Percentiles rank a stretch among this genome's conserved stretches.
phyloP scores from a whole-genome alignment of 2,113 vertebrate genomes.

The Laterallus jamaicensis region DNA sequence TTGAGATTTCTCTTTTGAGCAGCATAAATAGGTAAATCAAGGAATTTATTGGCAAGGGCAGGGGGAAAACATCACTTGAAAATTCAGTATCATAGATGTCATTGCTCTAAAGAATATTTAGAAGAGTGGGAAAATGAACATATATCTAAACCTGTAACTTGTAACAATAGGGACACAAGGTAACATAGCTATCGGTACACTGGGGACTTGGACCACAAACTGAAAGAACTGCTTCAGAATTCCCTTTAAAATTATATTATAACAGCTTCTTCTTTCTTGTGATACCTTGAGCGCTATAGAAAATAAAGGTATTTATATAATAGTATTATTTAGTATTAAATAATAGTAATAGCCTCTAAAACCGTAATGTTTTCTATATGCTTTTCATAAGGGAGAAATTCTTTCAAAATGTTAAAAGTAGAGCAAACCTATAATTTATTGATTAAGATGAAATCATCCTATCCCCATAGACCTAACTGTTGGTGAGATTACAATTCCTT shows the following conservation, averaged over 20 bases:
- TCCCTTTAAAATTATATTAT: background rate
- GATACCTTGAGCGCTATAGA: background rate
- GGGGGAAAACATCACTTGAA: background rate
- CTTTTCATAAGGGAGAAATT: background rate
- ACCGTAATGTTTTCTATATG: background rate
- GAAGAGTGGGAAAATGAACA: background rate
- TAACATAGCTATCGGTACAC: background rate
- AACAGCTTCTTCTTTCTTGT: background rate
- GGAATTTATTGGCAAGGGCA: background rate
- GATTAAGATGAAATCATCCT: background rate
- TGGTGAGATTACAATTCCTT: background rate
- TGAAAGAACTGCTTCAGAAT: background rate
- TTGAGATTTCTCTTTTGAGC: background rate
- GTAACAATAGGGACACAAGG: background rate
- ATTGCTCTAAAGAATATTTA: background rate
- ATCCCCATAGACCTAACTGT: background rate
- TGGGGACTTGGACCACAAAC: background rate
- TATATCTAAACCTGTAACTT: background rate
- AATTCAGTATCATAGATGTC: background rate
- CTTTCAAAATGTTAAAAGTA: background rate
- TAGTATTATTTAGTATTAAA: no score
- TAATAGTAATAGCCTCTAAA: background rate
- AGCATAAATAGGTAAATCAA: background rate
- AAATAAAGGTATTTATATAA: background rate
- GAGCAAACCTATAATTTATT: background rate